Percentiles rank a stretch among this genome's conserved stretches.
Evolutionary conservation across 1,140 invertebrate genomes (phyloP).

Genomic region (Helicoverpa armigera): DNA sequence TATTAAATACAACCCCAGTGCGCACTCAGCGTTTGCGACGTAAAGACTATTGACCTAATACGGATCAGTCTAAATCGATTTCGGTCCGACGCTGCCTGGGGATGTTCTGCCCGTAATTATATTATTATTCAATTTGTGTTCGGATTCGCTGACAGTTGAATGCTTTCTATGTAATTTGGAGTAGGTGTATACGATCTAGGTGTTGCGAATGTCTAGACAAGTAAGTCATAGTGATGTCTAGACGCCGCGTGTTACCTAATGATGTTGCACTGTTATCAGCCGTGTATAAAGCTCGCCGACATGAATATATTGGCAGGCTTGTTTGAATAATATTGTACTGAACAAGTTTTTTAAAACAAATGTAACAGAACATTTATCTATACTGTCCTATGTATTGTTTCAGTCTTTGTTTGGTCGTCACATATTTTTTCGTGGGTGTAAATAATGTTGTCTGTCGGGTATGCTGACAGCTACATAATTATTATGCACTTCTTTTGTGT

Average conservation of each 20-base stretch:
- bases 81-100: constrained; percentile 18
- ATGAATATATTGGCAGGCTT: constrained; percentile 4
- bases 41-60: constrained; percentile 60
- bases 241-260: constrained; percentile 41
- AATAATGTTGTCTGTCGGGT: not conserved
- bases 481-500: not conserved
- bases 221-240: constrained; percentile 43
- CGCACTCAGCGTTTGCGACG: constrained; percentile 49
- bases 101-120: constrained; percentile 26
- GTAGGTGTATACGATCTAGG: constrained; percentile 42
- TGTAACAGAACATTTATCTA: constrained; percentile 15
- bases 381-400: not conserved
- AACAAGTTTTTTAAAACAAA: constrained; percentile 11
- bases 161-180: constrained; percentile 34
- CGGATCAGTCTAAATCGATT: constrained; percentile 54
- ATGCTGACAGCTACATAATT: not conserved
- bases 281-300: constrained; percentile 9
- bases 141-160: constrained; percentile 23
- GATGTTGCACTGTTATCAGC: constrained; percentile 39
- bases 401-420: constrained; percentile 1
- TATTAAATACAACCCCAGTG: constrained; percentile 71
- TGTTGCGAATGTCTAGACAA: constrained; percentile 40
- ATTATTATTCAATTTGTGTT: constrained; percentile 45
- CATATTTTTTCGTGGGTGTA: not conserved
- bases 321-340: constrained; percentile 13